Evolutionary conservation across 1,140 invertebrate genomes (phyloP).

Genomic region (Liolophura sinensis): DNA sequence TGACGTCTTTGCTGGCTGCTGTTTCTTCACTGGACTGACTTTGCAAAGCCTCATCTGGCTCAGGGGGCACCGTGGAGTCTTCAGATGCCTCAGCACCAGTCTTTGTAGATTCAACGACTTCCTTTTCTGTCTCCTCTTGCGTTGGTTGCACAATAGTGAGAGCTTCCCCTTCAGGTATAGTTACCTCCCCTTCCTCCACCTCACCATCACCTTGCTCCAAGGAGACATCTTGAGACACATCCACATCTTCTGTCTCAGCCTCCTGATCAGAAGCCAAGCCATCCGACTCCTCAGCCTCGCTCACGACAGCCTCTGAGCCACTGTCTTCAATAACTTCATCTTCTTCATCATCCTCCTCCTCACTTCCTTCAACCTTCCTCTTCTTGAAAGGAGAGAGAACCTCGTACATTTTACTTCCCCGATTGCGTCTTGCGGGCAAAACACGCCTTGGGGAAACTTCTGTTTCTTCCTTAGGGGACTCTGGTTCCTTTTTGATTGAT

Average conservation of each 20-base stretch:
- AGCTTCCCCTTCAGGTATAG: background rate
- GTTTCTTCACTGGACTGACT: background rate
- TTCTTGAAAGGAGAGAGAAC: background rate
- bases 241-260: background rate
- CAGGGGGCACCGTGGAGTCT: background rate
- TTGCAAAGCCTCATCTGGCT: background rate
- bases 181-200: background rate
- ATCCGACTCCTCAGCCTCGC: slow-evolving; percentile 2
- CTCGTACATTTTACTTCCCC: slow-evolving; percentile 3
- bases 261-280: background rate
- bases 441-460: background rate
- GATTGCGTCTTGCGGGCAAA: too few relatives aligned
- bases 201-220: background rate
- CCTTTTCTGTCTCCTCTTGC: background rate
- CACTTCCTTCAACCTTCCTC: slow-evolving; percentile 4
- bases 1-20: background rate
- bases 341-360: slow-evolving; percentile 18
- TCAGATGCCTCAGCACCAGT: background rate
- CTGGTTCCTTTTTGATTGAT: slow-evolving; percentile 3
- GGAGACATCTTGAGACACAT: too few relatives aligned
- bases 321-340: slow-evolving; percentile 15
- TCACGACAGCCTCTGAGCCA: slow-evolving; percentile 5
- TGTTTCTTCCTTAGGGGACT: slow-evolving; percentile 8
- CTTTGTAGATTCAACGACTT: background rate
- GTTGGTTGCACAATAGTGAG: background rate